These are phyloP conservation scores for Acanthisitta chloris DNA, from an alignment of 2,113 vertebrate species.

Conservation along the genomic window DNA sequence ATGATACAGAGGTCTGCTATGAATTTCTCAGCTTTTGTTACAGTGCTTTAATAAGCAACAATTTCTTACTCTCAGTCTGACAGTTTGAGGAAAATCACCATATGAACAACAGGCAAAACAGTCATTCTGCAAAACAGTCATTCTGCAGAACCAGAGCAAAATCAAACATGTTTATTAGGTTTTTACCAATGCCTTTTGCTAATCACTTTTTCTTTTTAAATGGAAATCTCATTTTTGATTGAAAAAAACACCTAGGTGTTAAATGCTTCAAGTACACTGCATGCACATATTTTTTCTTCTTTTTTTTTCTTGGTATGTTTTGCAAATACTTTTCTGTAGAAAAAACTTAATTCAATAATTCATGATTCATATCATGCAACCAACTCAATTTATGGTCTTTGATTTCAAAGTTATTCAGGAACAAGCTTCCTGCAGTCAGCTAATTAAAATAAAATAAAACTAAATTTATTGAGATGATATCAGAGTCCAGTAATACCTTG, in stretches of 20 bases:
- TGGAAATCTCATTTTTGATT: not conserved
- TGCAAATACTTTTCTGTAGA: not conserved
- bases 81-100: not conserved
- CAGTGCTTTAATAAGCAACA: not conserved
- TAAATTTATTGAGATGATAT: not conserved
- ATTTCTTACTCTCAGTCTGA: not conserved
- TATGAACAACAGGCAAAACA: not conserved
- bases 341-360: not conserved
- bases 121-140: not conserved
- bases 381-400: not conserved
- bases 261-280: not conserved
- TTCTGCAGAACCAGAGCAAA: not conserved
- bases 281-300: not conserved
- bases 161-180: not conserved
- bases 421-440: not conserved
- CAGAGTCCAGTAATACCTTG: not conserved
- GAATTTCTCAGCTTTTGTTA: not conserved
- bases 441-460: conserved; percentile 16
- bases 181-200: not conserved
- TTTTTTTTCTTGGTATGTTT: not conserved
- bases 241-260: not conserved
- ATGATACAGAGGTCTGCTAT: not conserved
- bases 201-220: not conserved
- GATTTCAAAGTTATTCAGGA: not conserved
- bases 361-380: not conserved